These are phyloP conservation scores for Abscondita cerata DNA, from an alignment of 2,888 invertebrate species.

Conservation along the genomic window DNA sequence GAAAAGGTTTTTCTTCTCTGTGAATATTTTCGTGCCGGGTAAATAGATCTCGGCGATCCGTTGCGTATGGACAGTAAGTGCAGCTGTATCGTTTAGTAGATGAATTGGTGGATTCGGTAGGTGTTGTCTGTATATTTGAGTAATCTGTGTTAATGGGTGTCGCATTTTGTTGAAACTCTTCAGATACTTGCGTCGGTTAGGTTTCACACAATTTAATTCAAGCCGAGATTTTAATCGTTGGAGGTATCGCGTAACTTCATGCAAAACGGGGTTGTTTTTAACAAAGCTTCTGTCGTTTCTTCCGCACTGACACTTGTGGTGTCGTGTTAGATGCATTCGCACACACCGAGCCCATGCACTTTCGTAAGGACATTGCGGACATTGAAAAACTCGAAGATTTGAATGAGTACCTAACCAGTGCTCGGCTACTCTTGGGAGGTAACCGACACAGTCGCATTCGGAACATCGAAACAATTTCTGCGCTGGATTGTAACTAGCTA, in stretches of 20 bases:
- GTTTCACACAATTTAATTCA: constrained; percentile 57
- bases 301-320: constrained; percentile 74
- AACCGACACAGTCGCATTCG: constrained; percentile 79
- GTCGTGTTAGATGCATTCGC: constrained; percentile 73
- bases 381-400: constrained; percentile 69
- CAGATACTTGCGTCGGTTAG: constrained; percentile 50
- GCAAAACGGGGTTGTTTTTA: constrained; percentile 77
- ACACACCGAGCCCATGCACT: constrained; percentile 80
- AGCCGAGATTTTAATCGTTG: constrained; percentile 72
- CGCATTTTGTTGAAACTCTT: constrained; percentile 40
- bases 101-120: constrained; percentile 26
- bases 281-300: constrained; percentile 66
- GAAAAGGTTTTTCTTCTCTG: constrained; percentile 91
- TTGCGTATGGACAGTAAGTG: constrained; percentile 88
- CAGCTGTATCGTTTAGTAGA: constrained; percentile 79
- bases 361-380: constrained; percentile 75
- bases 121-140: constrained; percentile 18
- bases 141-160: constrained; percentile 25
- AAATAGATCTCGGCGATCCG: constrained; percentile 88
- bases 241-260: constrained; percentile 75
- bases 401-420: constrained; percentile 81
- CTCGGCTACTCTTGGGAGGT: constrained; percentile 75
- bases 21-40: constrained; percentile 94
- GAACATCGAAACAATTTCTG: constrained; percentile 78
- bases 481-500: constrained; percentile 80